Evolutionary conservation across 2,797 vertebrate genomes (phyloP).

Genomic region (Chiloscyllium punctatum): DNA sequence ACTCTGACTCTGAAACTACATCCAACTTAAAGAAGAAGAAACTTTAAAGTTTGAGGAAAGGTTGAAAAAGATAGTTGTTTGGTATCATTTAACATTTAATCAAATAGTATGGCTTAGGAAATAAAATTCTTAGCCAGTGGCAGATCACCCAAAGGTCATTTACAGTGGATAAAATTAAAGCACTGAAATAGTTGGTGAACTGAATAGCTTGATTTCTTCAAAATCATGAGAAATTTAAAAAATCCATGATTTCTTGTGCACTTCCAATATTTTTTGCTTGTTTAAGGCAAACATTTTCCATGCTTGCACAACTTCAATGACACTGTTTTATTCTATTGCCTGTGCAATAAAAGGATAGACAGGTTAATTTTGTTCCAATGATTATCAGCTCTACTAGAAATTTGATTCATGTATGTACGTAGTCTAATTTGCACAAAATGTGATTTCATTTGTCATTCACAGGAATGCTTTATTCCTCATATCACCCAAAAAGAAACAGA

Average conservation of each 20-base stretch:
- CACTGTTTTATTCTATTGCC: not conserved
- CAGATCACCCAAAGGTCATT: not conserved
- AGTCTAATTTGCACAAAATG: not conserved
- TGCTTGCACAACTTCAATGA: not conserved
- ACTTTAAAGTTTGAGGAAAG: not conserved
- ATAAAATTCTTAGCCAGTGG: not conserved
- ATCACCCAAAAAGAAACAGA: not conserved
- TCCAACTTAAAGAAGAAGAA: not conserved
- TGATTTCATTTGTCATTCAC: not conserved
- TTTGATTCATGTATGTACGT: not conserved
- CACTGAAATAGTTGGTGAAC: not conserved
- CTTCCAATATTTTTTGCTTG: not conserved
- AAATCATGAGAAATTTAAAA: not conserved
- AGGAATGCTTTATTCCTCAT: not conserved
- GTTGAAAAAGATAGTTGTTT: not conserved
- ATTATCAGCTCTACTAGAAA: not conserved
- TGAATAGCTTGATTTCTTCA: conserved; percentile 15
- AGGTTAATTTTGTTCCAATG: not conserved
- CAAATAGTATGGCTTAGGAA: not conserved
- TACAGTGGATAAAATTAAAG: not conserved
- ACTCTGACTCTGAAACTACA: not conserved
- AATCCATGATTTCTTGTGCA: not conserved
- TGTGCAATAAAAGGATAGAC: not conserved
- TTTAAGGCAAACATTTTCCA: not conserved
- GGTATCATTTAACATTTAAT: not conserved